phyloP scores from a whole-genome alignment of 2,888 invertebrate species.

The Plutella xylostella region DNA sequence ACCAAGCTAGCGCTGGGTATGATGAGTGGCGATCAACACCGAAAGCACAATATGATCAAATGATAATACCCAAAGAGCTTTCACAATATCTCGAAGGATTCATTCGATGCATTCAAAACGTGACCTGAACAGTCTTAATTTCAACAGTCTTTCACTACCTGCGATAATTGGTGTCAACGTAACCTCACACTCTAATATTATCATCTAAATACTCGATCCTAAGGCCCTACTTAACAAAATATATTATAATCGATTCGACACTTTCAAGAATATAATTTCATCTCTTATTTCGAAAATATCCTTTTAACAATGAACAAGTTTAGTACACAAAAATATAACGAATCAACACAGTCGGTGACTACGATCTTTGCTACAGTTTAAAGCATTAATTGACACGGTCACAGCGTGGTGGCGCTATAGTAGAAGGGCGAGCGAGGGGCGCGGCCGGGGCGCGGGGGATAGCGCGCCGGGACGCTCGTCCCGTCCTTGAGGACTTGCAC shows the following conservation, averaged over 20 bases:
- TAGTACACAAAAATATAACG: constrained; percentile 62
- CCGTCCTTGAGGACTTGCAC: constrained; percentile 82
- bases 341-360: constrained; percentile 51
- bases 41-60: constrained; percentile 64
- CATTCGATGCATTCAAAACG: constrained; percentile 51
- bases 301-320: constrained; percentile 63
- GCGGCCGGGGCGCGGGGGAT: constrained; percentile 22
- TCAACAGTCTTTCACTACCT: constrained; percentile 60
- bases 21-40: constrained; percentile 59
- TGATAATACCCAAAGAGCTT: constrained; percentile 40
- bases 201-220: constrained; percentile 56
- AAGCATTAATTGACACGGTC: constrained; percentile 63
- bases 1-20: constrained; percentile 48
- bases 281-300: constrained; percentile 61
- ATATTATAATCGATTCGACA: constrained; percentile 50
- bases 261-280: constrained; percentile 56
- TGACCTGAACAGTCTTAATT: constrained; percentile 19
- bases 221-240: constrained; percentile 65
- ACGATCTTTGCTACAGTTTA: constrained; percentile 37
- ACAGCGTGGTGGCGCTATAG: constrained; percentile 20
- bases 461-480: constrained; percentile 50
- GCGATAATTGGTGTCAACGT: constrained; percentile 51
- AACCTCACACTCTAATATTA: constrained; percentile 55
- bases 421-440: constrained; percentile 19
- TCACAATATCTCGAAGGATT: constrained; percentile 45